Conservation (phyloP, 2,113 vertebrate genomes). For the Rhodinocichla rosea region DNA sequence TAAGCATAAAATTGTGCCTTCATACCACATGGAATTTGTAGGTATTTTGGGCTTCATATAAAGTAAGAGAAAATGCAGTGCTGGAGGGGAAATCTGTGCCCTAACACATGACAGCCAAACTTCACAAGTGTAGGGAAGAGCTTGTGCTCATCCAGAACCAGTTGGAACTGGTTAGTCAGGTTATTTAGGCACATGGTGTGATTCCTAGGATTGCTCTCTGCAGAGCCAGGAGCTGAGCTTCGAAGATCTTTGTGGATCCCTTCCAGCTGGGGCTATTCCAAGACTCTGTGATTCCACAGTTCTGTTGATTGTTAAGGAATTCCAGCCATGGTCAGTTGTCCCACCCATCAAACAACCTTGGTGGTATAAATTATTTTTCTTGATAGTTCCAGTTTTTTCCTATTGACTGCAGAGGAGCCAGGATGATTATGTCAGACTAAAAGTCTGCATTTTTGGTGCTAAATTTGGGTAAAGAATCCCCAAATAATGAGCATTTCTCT, state of each 20-base stretch:
- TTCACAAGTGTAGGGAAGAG: background rate
- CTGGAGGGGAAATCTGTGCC: background rate
- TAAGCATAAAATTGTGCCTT: background rate
- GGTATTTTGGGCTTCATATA: background rate
- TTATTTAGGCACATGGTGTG: background rate
- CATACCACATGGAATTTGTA: background rate
- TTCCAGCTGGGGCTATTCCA: background rate
- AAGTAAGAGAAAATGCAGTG: background rate
- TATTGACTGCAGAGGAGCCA: background rate
- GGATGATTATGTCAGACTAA: background rate
- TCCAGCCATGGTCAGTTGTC: accelerated
- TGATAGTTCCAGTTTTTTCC: background rate
- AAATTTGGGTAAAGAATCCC: background rate
- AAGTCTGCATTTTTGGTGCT: background rate
- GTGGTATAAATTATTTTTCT: background rate
- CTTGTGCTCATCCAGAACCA: background rate
- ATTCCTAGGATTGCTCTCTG: background rate
- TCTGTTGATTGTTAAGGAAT: background rate
- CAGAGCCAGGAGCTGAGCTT: background rate
- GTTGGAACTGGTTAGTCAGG: background rate
- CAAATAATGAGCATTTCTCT: background rate
- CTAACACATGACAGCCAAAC: background rate
- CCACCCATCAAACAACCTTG: background rate
- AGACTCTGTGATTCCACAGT: background rate
- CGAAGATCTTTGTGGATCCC: background rate